Conservation (phyloP, 2,113 vertebrate species). For the Thinocorus orbignyianus region DNA sequence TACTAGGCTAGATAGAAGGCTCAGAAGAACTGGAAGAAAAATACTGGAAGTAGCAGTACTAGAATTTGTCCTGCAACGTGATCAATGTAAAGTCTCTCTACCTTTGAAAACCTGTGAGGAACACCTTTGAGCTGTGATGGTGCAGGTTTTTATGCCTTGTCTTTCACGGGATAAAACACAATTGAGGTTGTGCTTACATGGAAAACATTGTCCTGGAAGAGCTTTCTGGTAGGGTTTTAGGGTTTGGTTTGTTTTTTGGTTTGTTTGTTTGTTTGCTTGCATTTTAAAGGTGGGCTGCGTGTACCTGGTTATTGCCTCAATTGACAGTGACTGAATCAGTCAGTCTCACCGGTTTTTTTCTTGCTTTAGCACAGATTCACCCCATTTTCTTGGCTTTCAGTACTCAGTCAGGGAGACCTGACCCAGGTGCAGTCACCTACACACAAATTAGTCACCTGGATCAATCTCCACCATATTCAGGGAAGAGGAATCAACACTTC, state of each 20-base stretch:
- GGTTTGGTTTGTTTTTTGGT: background rate
- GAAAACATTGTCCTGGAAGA: background rate
- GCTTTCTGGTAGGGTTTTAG: background rate
- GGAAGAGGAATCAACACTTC: background rate
- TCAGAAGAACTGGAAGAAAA: background rate
- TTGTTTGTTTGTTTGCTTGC: background rate
- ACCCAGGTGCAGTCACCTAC: background rate
- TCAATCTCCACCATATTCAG: background rate
- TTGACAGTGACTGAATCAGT: background rate
- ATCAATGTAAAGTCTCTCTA: background rate
- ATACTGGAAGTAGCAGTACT: background rate
- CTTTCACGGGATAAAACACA: background rate
- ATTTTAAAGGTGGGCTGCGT: background rate
- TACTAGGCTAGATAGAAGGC: background rate
- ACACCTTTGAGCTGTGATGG: background rate
- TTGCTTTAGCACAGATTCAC: background rate
- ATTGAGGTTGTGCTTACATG: background rate
- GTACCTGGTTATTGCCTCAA: background rate
- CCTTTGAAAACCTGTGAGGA: background rate
- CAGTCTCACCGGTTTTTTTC: fast-evolving
- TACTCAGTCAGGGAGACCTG: background rate
- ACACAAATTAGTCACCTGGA: background rate
- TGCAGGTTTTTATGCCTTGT: background rate
- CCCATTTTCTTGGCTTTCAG: background rate
- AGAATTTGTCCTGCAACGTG: background rate